Conservation (phyloP, 2,113 vertebrate species). For the Archocentrus centrarchus region DNA sequence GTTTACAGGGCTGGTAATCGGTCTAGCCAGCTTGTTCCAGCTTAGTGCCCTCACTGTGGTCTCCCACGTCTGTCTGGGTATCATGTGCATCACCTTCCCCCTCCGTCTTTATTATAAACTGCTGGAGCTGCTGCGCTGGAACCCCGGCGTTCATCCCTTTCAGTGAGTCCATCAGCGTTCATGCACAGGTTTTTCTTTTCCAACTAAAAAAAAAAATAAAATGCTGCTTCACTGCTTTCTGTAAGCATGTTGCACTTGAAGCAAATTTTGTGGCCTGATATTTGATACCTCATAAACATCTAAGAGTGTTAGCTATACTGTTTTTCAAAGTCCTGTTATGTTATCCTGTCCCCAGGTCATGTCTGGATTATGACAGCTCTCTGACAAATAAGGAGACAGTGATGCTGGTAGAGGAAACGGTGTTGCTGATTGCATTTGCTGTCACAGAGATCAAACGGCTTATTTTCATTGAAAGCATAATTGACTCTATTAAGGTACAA, state of each 20-base stretch:
- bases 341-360: slow-evolving; percentile 77
- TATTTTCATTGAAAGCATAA: slow-evolving; percentile 86
- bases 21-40: slow-evolving; percentile 87
- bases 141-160: slow-evolving; percentile 82
- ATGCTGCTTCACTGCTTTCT: background rate
- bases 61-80: slow-evolving; percentile 82
- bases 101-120: slow-evolving; percentile 85
- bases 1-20: slow-evolving; percentile 86
- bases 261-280: background rate
- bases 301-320: background rate
- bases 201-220: background rate
- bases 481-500: slow-evolving; percentile 91
- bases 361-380: slow-evolving; percentile 82
- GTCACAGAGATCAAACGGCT: slow-evolving; percentile 85
- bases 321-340: background rate
- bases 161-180: slow-evolving; percentile 81
- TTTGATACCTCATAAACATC: background rate
- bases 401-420: slow-evolving; percentile 80
- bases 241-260: background rate
- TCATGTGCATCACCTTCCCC: slow-evolving; percentile 84
- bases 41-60: slow-evolving; percentile 86
- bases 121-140: slow-evolving; percentile 81
- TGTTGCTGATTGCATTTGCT: slow-evolving; percentile 77
- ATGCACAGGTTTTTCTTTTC: background rate
- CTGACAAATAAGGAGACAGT: slow-evolving; percentile 87